These are phyloP conservation scores for Tetranychus urticae DNA, from an alignment of 1,140 invertebrate species.

Conservation along the genomic window DNA sequence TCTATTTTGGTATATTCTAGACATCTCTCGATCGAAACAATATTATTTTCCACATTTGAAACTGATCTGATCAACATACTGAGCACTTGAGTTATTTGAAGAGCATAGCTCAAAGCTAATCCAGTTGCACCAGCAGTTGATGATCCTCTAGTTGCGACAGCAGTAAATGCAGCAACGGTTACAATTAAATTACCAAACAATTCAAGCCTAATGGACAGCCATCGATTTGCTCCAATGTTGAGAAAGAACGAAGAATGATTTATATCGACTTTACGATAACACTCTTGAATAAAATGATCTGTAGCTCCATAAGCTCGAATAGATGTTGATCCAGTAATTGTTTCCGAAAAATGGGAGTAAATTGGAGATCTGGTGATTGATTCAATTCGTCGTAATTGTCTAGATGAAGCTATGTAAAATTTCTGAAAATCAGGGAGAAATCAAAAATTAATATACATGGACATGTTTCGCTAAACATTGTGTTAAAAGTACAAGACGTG, in stretches of 20 bases:
- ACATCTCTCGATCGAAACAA: constrained; percentile 35
- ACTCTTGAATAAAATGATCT: constrained; percentile 35
- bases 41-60: constrained; percentile 35
- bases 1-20: constrained; percentile 41
- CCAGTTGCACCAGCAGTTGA: constrained; percentile 54
- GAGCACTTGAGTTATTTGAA: constrained; percentile 39
- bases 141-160: constrained; percentile 42
- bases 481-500: not conserved
- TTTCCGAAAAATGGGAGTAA: constrained; percentile 31
- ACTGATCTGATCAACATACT: constrained; percentile 34
- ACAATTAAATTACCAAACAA: constrained; percentile 17
- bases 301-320: constrained; percentile 30
- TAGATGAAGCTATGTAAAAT: constrained; percentile 27
- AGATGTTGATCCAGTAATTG: constrained; percentile 25
- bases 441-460: not conserved
- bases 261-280: constrained; percentile 57
- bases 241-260: constrained; percentile 25
- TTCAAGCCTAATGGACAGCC: constrained; percentile 22
- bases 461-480: not conserved
- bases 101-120: constrained; percentile 61
- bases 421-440: constrained; percentile 14
- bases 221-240: constrained; percentile 16
- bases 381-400: constrained; percentile 29
- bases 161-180: constrained; percentile 46
- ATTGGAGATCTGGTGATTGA: constrained; percentile 29